Conservation (phyloP, 2,888 invertebrate genomes). For the Lysandra bellargus region DNA sequence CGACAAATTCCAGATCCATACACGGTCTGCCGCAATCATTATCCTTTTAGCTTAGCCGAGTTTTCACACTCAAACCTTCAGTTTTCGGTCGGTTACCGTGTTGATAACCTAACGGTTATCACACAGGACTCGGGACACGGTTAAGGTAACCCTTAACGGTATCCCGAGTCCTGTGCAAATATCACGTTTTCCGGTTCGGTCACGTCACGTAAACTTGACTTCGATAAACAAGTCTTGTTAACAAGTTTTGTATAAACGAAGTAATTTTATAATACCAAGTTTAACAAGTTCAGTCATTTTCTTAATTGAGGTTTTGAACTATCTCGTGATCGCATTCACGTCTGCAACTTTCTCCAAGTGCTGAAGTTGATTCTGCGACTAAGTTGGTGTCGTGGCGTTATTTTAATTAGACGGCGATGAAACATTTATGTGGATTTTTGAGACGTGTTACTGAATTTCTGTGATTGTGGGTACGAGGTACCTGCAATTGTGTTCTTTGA, state of each 20-base stretch:
- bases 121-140: background rate
- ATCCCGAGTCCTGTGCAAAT: background rate
- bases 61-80: background rate
- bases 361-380: slow-evolving; percentile 14
- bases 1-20: too few relatives aligned
- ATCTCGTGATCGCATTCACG: slow-evolving; percentile 22
- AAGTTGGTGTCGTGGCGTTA: background rate
- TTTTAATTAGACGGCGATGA: background rate
- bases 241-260: slow-evolving; percentile 16
- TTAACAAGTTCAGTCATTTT: slow-evolving; percentile 13
- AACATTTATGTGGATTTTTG: background rate
- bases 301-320: slow-evolving; percentile 19
- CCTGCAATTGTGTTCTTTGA: too few relatives aligned
- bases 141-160: background rate
- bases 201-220: background rate
- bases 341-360: background rate
- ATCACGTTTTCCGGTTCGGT: background rate
- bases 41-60: too few relatives aligned
- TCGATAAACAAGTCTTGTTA: slow-evolving; percentile 8
- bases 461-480: too few relatives aligned
- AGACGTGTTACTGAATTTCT: background rate
- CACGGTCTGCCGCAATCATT: too few relatives aligned
- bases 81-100: background rate
- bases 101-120: too few relatives aligned
- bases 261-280: background rate